phyloP scores from a whole-genome alignment of 2,113 vertebrate species.

The Ciconia boyciana region DNA sequence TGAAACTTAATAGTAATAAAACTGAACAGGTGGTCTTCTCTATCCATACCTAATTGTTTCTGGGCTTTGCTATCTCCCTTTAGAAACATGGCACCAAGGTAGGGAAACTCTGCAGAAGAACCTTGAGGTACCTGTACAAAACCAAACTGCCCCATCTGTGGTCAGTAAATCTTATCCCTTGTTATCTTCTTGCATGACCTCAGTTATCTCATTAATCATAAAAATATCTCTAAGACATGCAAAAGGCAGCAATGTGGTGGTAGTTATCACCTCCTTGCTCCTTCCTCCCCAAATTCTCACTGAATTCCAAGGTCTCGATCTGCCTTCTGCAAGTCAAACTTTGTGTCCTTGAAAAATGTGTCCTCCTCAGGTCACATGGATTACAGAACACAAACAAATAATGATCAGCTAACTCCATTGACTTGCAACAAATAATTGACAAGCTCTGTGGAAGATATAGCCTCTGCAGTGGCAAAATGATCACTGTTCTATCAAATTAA shows the following conservation, averaged over 20 bases:
- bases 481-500: neutral
- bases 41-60: neutral
- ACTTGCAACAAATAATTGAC: neutral
- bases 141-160: neutral
- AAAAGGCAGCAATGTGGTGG: accelerated
- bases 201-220: neutral
- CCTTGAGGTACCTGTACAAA: neutral
- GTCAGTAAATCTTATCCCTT: neutral
- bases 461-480: neutral
- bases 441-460: neutral
- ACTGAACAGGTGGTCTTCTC: neutral
- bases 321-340: neutral
- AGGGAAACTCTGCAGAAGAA: neutral
- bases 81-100: neutral
- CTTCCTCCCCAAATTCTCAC: neutral
- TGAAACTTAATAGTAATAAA: neutral
- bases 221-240: neutral
- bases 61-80: neutral
- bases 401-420: neutral
- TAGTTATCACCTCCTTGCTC: neutral
- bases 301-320: neutral
- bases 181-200: neutral
- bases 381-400: neutral
- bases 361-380: neutral
- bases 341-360: neutral